A percentile compares a stretch with the other conserved stretches of the same genome.
These are phyloP conservation scores for Epicauta chinensis DNA, from an alignment of 1,140 invertebrate species.

Conservation along the genomic window DNA sequence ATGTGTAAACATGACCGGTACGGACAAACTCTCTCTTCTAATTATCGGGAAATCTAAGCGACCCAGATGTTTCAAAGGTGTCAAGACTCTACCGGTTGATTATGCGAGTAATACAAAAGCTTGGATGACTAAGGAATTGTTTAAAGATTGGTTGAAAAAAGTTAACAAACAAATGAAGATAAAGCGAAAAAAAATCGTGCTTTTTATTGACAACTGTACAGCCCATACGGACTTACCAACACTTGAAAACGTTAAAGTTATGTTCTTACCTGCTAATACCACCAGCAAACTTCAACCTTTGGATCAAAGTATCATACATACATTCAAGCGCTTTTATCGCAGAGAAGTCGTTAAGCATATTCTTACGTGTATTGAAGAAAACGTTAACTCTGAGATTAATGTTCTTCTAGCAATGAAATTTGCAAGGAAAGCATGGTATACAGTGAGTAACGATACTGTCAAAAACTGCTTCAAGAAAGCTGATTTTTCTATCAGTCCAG, in stretches of 20 bases:
- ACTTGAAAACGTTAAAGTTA: conserved; percentile 1
- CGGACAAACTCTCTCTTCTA: background rate
- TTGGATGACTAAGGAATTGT: conserved; percentile 45
- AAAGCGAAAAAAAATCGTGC: conserved; percentile 26
- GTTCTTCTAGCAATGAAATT: conserved; percentile 26
- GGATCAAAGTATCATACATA: conserved; percentile 4
- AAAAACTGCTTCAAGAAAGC: conserved; percentile 31
- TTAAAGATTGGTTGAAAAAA: conserved; percentile 6
- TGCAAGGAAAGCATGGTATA: conserved; percentile 26
- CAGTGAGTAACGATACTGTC: conserved; percentile 25
- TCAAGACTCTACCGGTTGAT: conserved; percentile 39
- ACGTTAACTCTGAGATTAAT: conserved; percentile 1
- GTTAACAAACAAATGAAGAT: conserved; percentile 20
- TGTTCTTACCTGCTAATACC: conserved; percentile 4
- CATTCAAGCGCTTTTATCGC: conserved; percentile 2
- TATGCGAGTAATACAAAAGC: conserved; percentile 46
- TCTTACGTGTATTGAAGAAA: too few relatives aligned
- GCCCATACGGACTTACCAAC: conserved; percentile 1
- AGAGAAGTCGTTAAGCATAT: conserved; percentile 7
- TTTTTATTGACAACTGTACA: conserved; percentile 22
- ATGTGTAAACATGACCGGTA: background rate
- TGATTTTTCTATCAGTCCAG: too few relatives aligned
- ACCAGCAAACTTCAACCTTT: conserved; percentile 2
- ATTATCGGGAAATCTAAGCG: conserved; percentile 43
- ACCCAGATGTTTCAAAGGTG: conserved; percentile 46